These are phyloP conservation scores for Slavum lentiscoides DNA, from an alignment of 2,888 invertebrate genomes.

Conservation along the genomic window DNA sequence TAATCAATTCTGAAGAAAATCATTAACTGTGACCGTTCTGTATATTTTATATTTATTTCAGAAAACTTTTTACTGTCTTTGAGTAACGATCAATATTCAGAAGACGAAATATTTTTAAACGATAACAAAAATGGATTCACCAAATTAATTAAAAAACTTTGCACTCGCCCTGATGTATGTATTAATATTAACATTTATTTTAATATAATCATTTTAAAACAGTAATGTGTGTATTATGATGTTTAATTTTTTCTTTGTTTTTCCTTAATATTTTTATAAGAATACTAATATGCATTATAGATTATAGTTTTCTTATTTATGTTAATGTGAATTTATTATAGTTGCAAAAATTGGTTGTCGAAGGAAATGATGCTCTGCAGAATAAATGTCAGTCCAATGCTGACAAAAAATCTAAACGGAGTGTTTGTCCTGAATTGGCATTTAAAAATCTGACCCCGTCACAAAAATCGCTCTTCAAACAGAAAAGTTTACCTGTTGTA, in stretches of 20 bases:
- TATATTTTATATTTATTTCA: neutral
- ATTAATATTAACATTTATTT: neutral
- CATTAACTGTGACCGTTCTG: neutral
- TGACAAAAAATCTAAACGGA: conserved; percentile 42
- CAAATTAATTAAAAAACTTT: conserved; percentile 15
- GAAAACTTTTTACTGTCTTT: conserved; percentile 28
- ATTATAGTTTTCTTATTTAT: neutral
- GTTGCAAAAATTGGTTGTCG: conserved; percentile 28
- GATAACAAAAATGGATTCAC: conserved; percentile 42
- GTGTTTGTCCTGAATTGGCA: conserved; percentile 31
- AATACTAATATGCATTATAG: neutral
- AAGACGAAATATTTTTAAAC: conserved; percentile 41
- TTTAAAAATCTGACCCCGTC: conserved; percentile 53
- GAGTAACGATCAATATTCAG: neutral
- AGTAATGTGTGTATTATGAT: too few relatives aligned
- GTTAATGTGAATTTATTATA: neutral
- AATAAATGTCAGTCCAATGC: conserved; percentile 25
- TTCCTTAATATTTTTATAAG: neutral
- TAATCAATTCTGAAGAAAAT: too few relatives aligned
- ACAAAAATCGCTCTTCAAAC: conserved; percentile 52
- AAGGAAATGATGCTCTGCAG: conserved; percentile 19
- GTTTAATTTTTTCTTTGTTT: neutral
- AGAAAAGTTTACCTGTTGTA: conserved; percentile 54
- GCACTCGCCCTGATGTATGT: conserved; percentile 7
- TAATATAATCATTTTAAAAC: neutral